Conservation (phyloP, 2,113 vertebrate genomes). For the Lates calcarifer region DNA sequence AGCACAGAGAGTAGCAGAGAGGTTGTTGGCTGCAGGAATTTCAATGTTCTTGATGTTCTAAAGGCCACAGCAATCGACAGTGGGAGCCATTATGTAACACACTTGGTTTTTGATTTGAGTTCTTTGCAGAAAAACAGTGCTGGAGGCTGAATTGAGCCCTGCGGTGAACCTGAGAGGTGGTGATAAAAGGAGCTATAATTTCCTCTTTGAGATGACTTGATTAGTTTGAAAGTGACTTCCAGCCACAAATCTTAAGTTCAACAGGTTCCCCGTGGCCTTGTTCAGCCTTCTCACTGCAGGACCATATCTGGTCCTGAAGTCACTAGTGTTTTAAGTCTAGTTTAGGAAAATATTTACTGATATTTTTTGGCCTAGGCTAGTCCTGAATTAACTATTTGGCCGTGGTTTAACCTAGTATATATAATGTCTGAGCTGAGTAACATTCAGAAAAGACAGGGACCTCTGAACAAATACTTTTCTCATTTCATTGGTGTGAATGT, state of each 20-base stretch:
- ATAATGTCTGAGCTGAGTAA: background rate
- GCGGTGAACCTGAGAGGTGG: constrained; percentile 1
- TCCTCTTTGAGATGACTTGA: constrained; percentile 15
- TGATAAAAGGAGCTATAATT: constrained; percentile 24
- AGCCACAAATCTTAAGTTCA: constrained; percentile 6
- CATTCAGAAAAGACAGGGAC: background rate
- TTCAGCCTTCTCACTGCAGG: constrained; percentile 1
- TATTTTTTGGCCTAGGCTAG: background rate
- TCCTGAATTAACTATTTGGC: no score
- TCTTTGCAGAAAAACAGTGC: background rate
- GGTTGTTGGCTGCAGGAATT: background rate
- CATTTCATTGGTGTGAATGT: background rate
- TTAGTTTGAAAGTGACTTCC: constrained; percentile 30
- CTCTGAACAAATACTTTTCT: background rate
- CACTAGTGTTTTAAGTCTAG: background rate
- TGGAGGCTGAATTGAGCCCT: constrained; percentile 10
- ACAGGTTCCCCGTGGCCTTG: background rate
- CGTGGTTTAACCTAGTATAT: no score
- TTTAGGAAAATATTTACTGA: background rate
- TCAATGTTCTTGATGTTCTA: background rate
- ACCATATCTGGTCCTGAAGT: no score
- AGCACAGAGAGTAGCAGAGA: background rate
- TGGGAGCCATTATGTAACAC: background rate
- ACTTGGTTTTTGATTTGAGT: constrained; percentile 6
- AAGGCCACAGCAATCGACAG: background rate